A percentile compares a stretch with the other conserved stretches of the same genome.
phyloP scores from a whole-genome alignment of 2,113 vertebrate species.

The Aphyosemion australe region DNA sequence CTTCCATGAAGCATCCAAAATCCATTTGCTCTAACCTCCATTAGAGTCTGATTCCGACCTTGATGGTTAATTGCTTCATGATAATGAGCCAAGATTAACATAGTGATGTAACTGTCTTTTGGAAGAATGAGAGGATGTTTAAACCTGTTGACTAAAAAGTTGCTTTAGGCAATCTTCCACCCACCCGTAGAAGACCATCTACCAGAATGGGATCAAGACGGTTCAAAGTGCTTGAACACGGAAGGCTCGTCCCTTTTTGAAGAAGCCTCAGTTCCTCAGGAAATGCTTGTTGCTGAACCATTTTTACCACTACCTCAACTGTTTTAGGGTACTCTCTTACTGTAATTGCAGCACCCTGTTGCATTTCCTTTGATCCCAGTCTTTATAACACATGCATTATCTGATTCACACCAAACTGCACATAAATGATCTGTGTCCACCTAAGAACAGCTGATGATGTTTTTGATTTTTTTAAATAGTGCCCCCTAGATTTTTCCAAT shows the following conservation, averaged over 20 bases:
- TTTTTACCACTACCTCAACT: too few species aligned
- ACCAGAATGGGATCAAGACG: background rate
- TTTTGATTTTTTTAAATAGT: too few species aligned
- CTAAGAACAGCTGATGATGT: too few species aligned
- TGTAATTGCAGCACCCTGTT: too few species aligned
- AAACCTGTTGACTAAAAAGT: rapidly evolving
- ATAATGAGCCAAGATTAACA: background rate
- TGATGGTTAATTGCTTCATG: background rate
- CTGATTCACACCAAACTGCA: too few species aligned
- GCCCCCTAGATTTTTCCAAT: too few species aligned
- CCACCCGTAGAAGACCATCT: background rate
- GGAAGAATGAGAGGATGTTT: background rate
- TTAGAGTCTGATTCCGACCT: background rate
- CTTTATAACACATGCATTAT: too few species aligned
- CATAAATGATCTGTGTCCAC: too few species aligned
- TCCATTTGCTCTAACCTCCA: background rate
- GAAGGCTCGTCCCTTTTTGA: background rate
- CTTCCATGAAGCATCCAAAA: background rate
- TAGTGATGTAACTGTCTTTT: background rate
- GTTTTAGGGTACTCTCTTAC: too few species aligned
- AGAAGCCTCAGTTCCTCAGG: conserved; percentile 15
- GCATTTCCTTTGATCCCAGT: too few species aligned
- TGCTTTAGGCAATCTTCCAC: background rate
- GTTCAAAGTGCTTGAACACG: background rate
- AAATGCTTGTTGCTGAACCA: too few species aligned